Base-by-base conservation (phyloP, 2,888 invertebrate genomes). In the Clanis bilineata region DNA sequence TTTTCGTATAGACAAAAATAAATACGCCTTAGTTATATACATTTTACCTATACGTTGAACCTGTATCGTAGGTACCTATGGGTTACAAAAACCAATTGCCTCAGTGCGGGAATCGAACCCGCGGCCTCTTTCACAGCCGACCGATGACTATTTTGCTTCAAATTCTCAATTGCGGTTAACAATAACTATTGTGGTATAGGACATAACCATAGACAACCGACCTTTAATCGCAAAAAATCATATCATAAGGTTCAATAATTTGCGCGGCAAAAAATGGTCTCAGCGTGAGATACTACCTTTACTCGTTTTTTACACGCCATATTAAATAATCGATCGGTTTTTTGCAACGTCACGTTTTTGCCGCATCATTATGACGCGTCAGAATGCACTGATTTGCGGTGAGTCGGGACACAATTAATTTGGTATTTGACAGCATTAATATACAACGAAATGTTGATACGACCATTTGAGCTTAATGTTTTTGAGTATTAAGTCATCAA, bases 351-450 rank as follows among this genome's bases (percentile, higher is more conserved):
- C 82, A 84, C 79, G 77, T 86, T 89, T 90, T 88, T 89, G 83
- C 81, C 76, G 85, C 85, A 83, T 87, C 87, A 87, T 85, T 77
- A 87, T 86, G 88, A 88, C 81, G 76, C 81, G 71, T 76, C 79
- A 69, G 80, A 85, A 86, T 85, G 86, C 85, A 86, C 73, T 71
- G 70, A 71, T 80, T 80, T 77, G 77, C 65, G 79, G 82, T 76
- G 85, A 80, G 79, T 73, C 73, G 81, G 85, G 79, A 79, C 81
- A 83, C 85, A 85, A 88, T 90, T 88, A 88, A 86, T 84, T 85
- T 86, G 67, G 74, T 76, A 80, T 86, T 83, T 85, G 89, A 89
- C 88, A 87, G 88, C 82, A 67, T 75, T 76, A 73, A 85, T 87
- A 87, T 86, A 85, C 72, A 73, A 69, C 74, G 64, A 72, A 73